Evolutionary conservation across 1,140 invertebrate genomes (phyloP).

Genomic region (Drosophila subobscura): DNA sequence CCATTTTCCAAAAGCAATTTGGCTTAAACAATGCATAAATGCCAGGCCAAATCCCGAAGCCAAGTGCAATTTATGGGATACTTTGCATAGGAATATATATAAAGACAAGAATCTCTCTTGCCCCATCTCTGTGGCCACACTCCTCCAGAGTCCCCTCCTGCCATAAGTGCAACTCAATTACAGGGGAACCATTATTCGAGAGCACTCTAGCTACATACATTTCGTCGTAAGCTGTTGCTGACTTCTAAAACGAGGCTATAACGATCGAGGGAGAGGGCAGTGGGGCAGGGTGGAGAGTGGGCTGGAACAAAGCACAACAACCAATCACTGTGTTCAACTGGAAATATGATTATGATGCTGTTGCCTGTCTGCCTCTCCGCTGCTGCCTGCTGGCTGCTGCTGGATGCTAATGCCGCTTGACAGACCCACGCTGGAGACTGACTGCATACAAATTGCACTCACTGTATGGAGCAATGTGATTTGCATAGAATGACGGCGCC

Average conservation of each 20-base stretch:
- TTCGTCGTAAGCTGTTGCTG: conserved; percentile 46
- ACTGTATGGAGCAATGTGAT: conserved; percentile 39
- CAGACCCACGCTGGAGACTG: conserved; percentile 35
- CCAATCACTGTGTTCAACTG: conserved; percentile 21
- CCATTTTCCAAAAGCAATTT: conserved; percentile 66
- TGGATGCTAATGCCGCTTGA: conserved; percentile 41
- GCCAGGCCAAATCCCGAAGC: conserved; percentile 36
- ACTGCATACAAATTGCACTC: conserved; percentile 61
- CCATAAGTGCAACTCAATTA: conserved; percentile 66
- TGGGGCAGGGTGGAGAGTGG: conserved; percentile 21
- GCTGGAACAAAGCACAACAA: conserved; percentile 13
- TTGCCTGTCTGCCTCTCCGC: neutral
- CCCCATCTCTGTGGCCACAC: conserved; percentile 1
- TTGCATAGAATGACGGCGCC: conserved; percentile 49
- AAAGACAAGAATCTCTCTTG: too few relatives aligned
- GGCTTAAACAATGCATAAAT: conserved; percentile 68
- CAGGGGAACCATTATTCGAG: conserved; percentile 40
- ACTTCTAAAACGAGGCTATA: conserved; percentile 49
- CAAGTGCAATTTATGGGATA: conserved; percentile 51
- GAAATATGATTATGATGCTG: conserved; percentile 46
- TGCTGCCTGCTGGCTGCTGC: too few relatives aligned
- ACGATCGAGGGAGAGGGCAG: neutral
- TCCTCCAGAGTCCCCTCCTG: neutral
- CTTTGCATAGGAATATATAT: conserved; percentile 34
- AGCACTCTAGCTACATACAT: conserved; percentile 34